These are phyloP conservation scores for Myotis pilosus DNA, from an alignment of 2,797 vertebrate species.

Conservation along the genomic window DNA sequence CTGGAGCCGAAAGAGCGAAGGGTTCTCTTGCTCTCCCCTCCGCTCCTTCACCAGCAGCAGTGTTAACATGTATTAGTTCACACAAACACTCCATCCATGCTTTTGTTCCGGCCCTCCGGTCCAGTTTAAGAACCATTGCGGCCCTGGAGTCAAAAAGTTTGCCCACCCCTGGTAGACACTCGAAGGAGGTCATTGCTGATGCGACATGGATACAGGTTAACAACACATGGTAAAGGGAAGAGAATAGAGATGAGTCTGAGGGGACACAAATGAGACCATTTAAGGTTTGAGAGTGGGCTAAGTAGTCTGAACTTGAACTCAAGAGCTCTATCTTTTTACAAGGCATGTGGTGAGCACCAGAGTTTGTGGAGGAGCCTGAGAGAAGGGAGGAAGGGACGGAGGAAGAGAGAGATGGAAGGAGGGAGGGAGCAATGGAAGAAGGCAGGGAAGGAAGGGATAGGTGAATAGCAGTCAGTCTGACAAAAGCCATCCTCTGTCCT, in stretches of 20 bases:
- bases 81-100: no score
- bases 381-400: not conserved
- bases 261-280: not conserved
- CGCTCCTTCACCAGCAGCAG: no score
- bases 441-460: fast-evolving
- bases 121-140: no score
- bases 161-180: not conserved
- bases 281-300: not conserved
- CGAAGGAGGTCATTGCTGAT: not conserved
- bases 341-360: not conserved
- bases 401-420: not conserved
- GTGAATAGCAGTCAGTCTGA: fast-evolving
- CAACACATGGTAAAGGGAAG: not conserved
- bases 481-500: not conserved
- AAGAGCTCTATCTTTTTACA: not conserved
- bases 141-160: no score
- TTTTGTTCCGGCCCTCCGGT: no score
- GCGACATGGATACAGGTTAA: not conserved
- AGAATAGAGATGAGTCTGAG: not conserved
- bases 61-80: no score
- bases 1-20: no score
- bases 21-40: no score
- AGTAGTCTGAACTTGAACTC: not conserved
- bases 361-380: not conserved
- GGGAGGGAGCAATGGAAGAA: not conserved